A percentile compares a stretch with the other conserved stretches of the same genome.
These are phyloP conservation scores for Apostichopus leukothele DNA, from an alignment of 53 echinoderm and acorn worm species.

Conservation along the genomic window DNA sequence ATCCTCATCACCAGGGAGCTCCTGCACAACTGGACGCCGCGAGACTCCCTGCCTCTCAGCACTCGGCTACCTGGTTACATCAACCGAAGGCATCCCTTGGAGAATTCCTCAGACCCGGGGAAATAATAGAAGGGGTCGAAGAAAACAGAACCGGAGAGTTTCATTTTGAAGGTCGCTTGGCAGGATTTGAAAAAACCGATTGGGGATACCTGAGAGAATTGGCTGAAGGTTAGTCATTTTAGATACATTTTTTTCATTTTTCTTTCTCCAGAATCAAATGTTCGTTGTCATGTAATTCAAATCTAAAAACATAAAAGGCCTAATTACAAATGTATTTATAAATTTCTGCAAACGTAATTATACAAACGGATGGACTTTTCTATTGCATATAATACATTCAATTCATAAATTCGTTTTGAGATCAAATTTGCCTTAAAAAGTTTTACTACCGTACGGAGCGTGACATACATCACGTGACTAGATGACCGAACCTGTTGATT, in stretches of 20 bases:
- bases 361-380: no score
- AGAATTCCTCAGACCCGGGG: conserved; percentile 9
- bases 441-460: no score
- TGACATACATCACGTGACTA: no score
- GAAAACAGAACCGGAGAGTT: conserved; percentile 19
- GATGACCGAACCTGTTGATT: no score
- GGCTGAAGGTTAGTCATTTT: conserved; percentile 15
- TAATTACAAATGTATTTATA: no score
- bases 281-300: no score
- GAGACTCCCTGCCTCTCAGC: conserved; percentile 17
- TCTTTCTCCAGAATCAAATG: background rate
- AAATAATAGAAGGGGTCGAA: conserved; percentile 18
- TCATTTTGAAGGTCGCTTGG: background rate
- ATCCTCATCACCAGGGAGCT: conserved; percentile 43
- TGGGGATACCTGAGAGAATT: conserved; percentile 33
- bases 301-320: no score
- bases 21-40: conserved; percentile 21
- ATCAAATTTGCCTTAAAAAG: no score
- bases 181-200: conserved; percentile 11
- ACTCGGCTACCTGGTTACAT: background rate
- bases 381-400: no score
- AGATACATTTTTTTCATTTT: background rate
- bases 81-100: conserved; percentile 32
- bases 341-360: no score
- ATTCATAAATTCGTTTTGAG: no score